A percentile compares a stretch with the other conserved stretches of the same genome.
Conservation (phyloP, 2,113 vertebrate species). For the Rhadina sibilatrix region DNA sequence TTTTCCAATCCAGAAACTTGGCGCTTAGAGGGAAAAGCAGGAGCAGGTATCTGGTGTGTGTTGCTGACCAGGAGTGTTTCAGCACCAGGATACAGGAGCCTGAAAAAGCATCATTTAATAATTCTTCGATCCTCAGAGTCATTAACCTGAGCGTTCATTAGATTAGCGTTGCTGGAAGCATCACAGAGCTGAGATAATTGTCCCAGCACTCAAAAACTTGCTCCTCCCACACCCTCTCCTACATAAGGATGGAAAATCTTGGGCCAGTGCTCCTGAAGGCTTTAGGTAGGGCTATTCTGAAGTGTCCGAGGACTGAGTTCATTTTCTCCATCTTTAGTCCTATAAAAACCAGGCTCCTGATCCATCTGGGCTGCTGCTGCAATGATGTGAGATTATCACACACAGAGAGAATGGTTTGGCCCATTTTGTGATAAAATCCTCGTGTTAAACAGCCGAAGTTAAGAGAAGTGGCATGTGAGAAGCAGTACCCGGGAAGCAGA, state of each 20-base stretch:
- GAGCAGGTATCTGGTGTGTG: neutral
- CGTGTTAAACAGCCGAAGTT: neutral
- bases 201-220: neutral
- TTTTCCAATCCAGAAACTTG: neutral
- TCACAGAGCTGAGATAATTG: constrained; percentile 21
- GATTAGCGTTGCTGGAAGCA: constrained; percentile 4
- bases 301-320: neutral
- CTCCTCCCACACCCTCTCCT: neutral
- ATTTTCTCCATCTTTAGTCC: neutral
- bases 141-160: constrained; percentile 13
- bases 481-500: neutral
- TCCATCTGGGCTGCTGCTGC: neutral
- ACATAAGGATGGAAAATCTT: neutral
- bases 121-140: neutral
- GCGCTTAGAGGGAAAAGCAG: neutral
- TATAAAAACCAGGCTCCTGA: neutral
- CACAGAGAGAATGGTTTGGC: neutral
- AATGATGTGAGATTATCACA: neutral
- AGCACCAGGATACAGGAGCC: neutral
- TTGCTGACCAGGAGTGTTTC: neutral
- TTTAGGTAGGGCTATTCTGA: neutral
- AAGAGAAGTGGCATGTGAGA: neutral
- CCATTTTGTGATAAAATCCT: neutral
- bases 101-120: neutral
- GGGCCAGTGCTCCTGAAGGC: neutral